Base-by-base conservation (phyloP, 2,113 vertebrate species). In the Philantomba maxwellii region DNA sequence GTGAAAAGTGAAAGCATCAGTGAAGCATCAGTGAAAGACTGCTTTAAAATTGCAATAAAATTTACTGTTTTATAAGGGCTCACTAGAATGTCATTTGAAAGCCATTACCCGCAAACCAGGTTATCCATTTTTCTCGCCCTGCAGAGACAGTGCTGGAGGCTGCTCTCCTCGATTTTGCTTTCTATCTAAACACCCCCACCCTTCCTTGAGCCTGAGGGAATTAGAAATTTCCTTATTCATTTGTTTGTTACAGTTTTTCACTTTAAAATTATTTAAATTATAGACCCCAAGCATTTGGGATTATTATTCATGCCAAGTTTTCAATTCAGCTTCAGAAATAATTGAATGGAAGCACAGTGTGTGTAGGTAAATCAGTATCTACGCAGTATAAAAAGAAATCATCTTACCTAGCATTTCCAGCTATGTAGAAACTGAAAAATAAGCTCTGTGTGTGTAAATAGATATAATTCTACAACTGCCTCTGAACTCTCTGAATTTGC, bases 71-170 rank as follows among this genome's bases (percentile, higher is more conserved):
- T 97, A 95, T 96, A 91, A 94, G 95, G 89, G 43, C 45, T 97
- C 87, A 13, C 86, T 90, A 96, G 64, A 97, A 97, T 91, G 97
- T 97, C 88, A 93, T 97, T 98, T 97, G 88, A 6, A 98, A 98
- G 97, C 66, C 3, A 81, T 88, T 73, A 96, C 87, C 45, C 90
- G 96, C 19, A 89, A 97, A 85, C 36, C 64, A 96, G 83, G 64
- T 43, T 93, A 94, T 97, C 94, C 94, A 96, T 98, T 98, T 97
- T 94, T 92, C 64, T 66, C 49, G 23, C 81, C 85, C 62, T 19
- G 39, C 78, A 88, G 90, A 96, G 88, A 66, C 25, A 96, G 87
- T 51, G 25, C 36, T 12, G 49, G 85, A 95, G 66, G 23, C 93
- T 90, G 77, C 77, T 62, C 77, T 94, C 85, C 43, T 81, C 12